phyloP scores from a whole-genome alignment of 2,113 vertebrate species.

The Mus pahari region DNA sequence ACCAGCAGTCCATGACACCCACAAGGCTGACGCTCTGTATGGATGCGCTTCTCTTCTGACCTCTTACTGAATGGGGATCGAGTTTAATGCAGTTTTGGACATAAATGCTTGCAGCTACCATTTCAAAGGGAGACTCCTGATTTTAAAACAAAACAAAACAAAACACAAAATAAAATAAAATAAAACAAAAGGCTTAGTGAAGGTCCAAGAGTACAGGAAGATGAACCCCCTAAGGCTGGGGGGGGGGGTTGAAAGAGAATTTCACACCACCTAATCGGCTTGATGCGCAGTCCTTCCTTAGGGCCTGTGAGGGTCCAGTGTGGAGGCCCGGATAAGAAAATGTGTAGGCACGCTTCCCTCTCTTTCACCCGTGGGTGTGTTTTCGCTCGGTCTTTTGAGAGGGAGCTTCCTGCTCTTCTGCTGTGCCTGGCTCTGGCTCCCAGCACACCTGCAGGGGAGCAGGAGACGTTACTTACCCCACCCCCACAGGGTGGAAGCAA shows the following conservation, averaged over 20 bases:
- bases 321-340: neutral
- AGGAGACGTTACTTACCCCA: neutral
- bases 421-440: neutral
- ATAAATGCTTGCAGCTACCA: neutral
- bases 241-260: slow-evolving; percentile 10
- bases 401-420: neutral
- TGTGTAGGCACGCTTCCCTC: neutral
- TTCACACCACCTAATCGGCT: neutral
- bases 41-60: neutral
- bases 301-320: neutral
- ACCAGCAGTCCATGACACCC: neutral
- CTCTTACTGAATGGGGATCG: neutral
- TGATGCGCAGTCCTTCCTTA: neutral
- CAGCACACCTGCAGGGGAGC: neutral
- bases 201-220: slow-evolving; percentile 35
- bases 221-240: neutral
- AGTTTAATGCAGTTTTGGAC: neutral
- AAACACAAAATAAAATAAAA: too few relatives aligned
- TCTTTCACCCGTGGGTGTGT: neutral
- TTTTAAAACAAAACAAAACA: too few relatives aligned
- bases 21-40: accelerated
- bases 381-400: neutral
- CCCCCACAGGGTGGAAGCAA: neutral
- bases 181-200: neutral
- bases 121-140: slow-evolving; percentile 38